phyloP scores from a whole-genome alignment of 2,888 invertebrate genomes.

The Xestia rhomboidea region DNA sequence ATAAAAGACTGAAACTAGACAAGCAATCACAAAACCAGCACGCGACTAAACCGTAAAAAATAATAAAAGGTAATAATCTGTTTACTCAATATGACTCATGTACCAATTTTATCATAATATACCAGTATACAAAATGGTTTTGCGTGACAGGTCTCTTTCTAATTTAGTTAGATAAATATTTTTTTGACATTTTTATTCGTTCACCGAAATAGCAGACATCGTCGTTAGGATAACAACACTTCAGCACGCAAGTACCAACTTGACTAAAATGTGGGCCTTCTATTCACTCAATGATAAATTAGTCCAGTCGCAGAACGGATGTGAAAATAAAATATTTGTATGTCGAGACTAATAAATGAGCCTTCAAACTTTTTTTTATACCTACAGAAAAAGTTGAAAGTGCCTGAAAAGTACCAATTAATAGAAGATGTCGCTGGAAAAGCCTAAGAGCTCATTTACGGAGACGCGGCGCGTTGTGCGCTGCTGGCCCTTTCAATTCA shows the following conservation, averaged over 20 bases:
- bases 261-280: constrained; percentile 10
- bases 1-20: neutral
- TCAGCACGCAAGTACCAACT: constrained; percentile 13
- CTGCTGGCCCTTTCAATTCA: too few relatives aligned
- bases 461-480: too few relatives aligned
- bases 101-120: neutral
- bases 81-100: constrained; percentile 3
- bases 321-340: constrained; percentile 1
- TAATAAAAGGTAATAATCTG: constrained; percentile 1
- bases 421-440: neutral
- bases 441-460: too few relatives aligned
- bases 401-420: neutral
- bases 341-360: neutral
- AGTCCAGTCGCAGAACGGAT: neutral
- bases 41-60: constrained; percentile 31
- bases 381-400: too few relatives aligned
- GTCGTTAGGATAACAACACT: constrained; percentile 26
- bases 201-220: constrained; percentile 31
- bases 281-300: constrained; percentile 26
- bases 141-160: constrained; percentile 11
- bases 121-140: neutral
- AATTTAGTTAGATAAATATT: neutral
- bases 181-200: constrained; percentile 8
- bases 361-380: neutral
- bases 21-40: constrained; percentile 4